phyloP scores from a whole-genome alignment of 2,888 invertebrate genomes.

The Eurytoma adleriae region DNA sequence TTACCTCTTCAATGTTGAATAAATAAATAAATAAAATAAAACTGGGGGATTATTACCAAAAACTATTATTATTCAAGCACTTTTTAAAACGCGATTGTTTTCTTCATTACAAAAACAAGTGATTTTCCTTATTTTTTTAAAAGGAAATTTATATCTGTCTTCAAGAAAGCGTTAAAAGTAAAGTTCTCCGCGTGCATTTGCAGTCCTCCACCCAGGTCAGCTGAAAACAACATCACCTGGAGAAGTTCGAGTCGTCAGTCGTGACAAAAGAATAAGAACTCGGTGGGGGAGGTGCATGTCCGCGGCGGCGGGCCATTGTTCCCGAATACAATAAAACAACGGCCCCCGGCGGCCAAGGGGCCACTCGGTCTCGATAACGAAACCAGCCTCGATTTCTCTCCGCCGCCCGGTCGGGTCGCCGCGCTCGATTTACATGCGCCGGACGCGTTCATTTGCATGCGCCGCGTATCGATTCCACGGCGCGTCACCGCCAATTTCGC shows the following conservation, averaged over 20 bases:
- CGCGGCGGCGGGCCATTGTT: neutral
- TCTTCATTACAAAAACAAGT: too few relatives aligned
- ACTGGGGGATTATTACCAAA: too few relatives aligned
- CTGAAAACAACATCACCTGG: conserved; percentile 2
- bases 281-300: neutral
- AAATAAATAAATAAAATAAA: too few relatives aligned
- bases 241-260: neutral
- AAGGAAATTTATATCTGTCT: too few relatives aligned
- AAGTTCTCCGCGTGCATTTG: neutral
- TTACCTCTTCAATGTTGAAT: too few relatives aligned
- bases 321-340: conserved; percentile 16
- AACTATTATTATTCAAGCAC: too few relatives aligned
- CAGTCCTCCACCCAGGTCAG: neutral
- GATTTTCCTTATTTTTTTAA: too few relatives aligned
- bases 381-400: conserved; percentile 26
- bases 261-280: conserved; percentile 9
- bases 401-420: neutral
- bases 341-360: neutral
- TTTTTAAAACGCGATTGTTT: too few relatives aligned
- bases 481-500: conserved; percentile 7
- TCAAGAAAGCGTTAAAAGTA: too few relatives aligned
- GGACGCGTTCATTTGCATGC: neutral
- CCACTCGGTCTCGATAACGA: conserved; percentile 34
- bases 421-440: neutral
- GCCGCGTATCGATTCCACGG: neutral